Evolutionary conservation across 1,140 invertebrate genomes (phyloP).

Genomic region (Pachypsylla venusta): DNA sequence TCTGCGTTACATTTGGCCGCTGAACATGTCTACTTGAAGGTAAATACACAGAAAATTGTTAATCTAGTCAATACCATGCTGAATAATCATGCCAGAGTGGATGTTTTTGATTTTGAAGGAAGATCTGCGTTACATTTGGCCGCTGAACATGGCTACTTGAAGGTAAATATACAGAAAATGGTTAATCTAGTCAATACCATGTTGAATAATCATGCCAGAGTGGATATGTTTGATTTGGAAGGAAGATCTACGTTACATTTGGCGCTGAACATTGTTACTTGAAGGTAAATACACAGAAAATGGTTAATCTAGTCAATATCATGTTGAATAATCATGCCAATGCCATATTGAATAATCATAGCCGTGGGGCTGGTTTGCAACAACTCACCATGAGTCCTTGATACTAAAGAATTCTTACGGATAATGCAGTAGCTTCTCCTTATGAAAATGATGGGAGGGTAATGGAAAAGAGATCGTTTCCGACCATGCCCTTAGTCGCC

Average conservation of each 20-base stretch:
- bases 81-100: conserved; percentile 85
- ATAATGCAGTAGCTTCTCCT: too few species aligned
- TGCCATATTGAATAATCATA: too few species aligned
- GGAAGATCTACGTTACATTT: conserved; percentile 89
- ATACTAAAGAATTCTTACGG: too few species aligned
- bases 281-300: conserved; percentile 35
- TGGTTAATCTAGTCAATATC: background rate
- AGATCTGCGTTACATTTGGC: conserved; percentile 89
- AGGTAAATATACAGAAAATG: conserved; percentile 34
- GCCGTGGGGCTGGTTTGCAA: too few species aligned
- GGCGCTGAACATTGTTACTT: conserved; percentile 82
- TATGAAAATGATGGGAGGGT: too few species aligned
- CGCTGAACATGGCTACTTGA: conserved; percentile 78
- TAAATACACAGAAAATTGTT: conserved; percentile 24
- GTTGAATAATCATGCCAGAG: conserved; percentile 79
- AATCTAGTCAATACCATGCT: conserved; percentile 56
- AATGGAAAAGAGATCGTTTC: too few species aligned
- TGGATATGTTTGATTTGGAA: conserved; percentile 96
- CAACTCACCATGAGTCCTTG: too few species aligned
- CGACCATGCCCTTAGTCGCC: too few species aligned
- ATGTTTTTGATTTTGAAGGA: conserved; percentile 95
- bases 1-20: conserved; percentile 91
- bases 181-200: conserved; percentile 49
- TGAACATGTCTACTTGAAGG: conserved; percentile 76
- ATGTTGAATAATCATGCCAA: too few species aligned